Evolutionary conservation across 2,113 vertebrate genomes (phyloP), one percentile per base, ranked within the genome.

Genomic region (Cranoglanis bouderius): DNA sequence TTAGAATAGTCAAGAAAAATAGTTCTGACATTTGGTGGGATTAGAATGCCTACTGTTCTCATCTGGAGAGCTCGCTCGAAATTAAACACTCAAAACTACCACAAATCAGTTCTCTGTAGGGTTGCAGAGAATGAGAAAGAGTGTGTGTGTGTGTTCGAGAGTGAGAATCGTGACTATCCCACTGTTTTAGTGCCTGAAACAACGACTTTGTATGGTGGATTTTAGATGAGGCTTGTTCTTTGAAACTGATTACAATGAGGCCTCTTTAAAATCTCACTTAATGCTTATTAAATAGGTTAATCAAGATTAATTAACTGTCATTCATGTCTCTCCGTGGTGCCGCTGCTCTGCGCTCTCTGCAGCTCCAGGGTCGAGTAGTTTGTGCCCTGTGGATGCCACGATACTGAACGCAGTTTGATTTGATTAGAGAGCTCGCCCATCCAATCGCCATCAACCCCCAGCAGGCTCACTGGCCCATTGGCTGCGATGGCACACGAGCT

Each of bases 241-340:
- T 88, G 70, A 88, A 90, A 86, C 86, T 92, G 86, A 92, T 92
- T 92, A 92, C 90, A 88, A 89, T 87, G 84, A 90, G 70, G 67
- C 80, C 89, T 90, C 72, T 88, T 91, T 90, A 91, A 91, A 90
- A 87, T 84, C 86, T 86, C 84, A 82, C 88, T 91, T 92, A 88
- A 92, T 88, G 86, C 90, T 91, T 88, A 92, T 92, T 91, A 91
- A 90, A 89, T 84, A 78, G 91, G 87, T 90, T 90, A 91, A 91
- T 92, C 89, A 90, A 85, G 85, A 89, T 90, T 88, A 91, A 92
- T 93, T 91, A 93, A 89, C 84, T 85, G 85, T 77, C 87, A 77
- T 91, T 90, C 85, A 83, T 75, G 85, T 74, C 67, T 86, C 88
- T 86, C 82, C 81, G 82, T 53, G 40, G 85, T 87, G 87, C 59